Percentiles rank a stretch among this genome's conserved stretches.
Conservation (phyloP, 2,113 vertebrate genomes). For the Taxidea taxus region DNA sequence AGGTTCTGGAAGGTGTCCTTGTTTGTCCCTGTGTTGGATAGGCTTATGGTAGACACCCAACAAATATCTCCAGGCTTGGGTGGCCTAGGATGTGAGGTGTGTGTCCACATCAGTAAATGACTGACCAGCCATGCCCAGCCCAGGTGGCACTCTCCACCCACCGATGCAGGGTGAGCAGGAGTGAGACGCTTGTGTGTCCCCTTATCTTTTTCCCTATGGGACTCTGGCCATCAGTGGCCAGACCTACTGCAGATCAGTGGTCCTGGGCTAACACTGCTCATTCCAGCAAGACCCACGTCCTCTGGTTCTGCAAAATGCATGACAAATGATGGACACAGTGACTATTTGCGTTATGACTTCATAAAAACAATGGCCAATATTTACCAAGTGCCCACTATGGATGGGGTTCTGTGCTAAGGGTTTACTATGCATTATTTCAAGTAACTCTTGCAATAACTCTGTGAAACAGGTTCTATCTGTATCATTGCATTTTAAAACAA, state of each 20-base stretch:
- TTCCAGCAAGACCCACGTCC: background rate
- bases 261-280: background rate
- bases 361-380: background rate
- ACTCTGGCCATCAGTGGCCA: background rate
- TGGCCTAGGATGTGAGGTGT: background rate
- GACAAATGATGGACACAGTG: background rate
- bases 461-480: background rate
- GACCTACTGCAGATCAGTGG: accelerated
- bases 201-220: background rate
- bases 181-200: background rate
- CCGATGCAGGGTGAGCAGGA: background rate
- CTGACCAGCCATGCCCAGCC: background rate
- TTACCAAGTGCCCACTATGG: background rate
- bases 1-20: background rate
- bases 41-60: too few species aligned
- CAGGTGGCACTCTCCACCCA: background rate
- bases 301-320: background rate
- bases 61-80: background rate
- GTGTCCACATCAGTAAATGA: background rate
- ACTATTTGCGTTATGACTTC: background rate
- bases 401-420: background rate
- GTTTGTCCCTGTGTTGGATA: too few species aligned
- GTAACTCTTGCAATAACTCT: background rate
- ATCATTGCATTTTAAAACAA: background rate
- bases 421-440: background rate